Conservation (phyloP, 2,888 invertebrate genomes). For the Cephus pygmeus region DNA sequence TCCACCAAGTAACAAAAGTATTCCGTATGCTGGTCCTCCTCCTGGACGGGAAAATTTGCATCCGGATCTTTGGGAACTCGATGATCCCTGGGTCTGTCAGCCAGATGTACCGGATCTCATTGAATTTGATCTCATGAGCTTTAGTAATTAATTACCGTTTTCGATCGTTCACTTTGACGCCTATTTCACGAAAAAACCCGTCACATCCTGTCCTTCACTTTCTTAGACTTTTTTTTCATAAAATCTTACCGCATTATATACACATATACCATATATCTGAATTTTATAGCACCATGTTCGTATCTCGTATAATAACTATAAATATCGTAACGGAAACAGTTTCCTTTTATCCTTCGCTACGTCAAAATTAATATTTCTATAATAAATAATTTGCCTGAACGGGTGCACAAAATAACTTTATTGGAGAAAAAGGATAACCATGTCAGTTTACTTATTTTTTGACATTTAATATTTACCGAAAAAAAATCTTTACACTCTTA, state of each 20-base stretch:
- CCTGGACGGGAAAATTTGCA: slow-evolving; percentile 39
- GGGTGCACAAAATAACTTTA: too few species aligned
- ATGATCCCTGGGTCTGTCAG: slow-evolving; percentile 49
- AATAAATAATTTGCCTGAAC: not conserved
- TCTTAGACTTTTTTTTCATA: not conserved
- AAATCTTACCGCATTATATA: not conserved
- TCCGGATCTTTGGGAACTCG: slow-evolving; percentile 52
- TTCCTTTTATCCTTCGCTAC: not conserved
- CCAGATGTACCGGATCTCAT: slow-evolving; percentile 43
- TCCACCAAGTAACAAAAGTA: slow-evolving; percentile 27
- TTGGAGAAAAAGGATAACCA: too few species aligned
- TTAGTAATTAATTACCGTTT: slow-evolving; percentile 18
- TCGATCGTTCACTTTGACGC: not conserved
- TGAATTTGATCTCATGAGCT: slow-evolving; percentile 40
- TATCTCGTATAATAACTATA: not conserved
- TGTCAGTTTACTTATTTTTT: too few species aligned
- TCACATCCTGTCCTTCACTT: not conserved
- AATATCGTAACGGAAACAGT: not conserved
- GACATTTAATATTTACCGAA: too few species aligned
- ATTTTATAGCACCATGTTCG: slow-evolving; percentile 1
- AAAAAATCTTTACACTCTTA: too few species aligned
- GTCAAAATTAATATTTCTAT: not conserved
- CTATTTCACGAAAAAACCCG: not conserved
- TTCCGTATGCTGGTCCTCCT: slow-evolving; percentile 30
- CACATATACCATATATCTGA: not conserved